Percentiles rank a stretch among this genome's conserved stretches.
Evolutionary conservation across 2,113 vertebrate genomes (phyloP).

Genomic region (Pygoscelis antarcticus): DNA sequence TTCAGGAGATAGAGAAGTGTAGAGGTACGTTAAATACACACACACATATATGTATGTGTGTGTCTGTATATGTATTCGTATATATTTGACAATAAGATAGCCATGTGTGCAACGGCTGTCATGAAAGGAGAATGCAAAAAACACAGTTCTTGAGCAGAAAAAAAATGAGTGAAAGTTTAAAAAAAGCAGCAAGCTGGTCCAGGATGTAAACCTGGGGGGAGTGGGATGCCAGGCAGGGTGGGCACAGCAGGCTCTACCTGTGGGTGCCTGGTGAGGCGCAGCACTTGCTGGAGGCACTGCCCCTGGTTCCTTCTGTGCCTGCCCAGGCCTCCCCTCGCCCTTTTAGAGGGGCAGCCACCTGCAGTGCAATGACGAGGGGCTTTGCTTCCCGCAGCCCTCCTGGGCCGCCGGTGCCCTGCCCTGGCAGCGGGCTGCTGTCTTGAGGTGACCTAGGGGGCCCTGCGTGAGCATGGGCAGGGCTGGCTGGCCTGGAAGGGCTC

Average conservation of each 20-base stretch:
- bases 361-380: background rate
- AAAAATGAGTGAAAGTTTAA: background rate
- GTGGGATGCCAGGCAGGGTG: background rate
- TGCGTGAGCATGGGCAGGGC: background rate
- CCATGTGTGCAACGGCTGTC: background rate
- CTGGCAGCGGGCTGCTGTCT: background rate
- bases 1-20: background rate
- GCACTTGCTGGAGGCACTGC: background rate
- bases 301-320: background rate
- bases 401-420: background rate
- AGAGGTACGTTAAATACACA: background rate
- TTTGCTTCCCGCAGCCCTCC: background rate
- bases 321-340: too few species aligned
- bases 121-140: background rate
- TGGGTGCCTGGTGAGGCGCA: background rate
- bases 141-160: background rate
- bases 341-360: background rate
- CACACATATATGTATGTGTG: rapidly evolving
- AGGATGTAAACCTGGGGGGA: background rate
- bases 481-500: background rate
- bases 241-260: rapidly evolving
- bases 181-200: background rate
- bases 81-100: background rate
- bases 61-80: background rate
- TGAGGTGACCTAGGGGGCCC: background rate